Percentiles rank a stretch among this genome's conserved stretches.
These are phyloP conservation scores for Hedya salicella DNA, from an alignment of 2,888 invertebrate species.

Conservation along the genomic window DNA sequence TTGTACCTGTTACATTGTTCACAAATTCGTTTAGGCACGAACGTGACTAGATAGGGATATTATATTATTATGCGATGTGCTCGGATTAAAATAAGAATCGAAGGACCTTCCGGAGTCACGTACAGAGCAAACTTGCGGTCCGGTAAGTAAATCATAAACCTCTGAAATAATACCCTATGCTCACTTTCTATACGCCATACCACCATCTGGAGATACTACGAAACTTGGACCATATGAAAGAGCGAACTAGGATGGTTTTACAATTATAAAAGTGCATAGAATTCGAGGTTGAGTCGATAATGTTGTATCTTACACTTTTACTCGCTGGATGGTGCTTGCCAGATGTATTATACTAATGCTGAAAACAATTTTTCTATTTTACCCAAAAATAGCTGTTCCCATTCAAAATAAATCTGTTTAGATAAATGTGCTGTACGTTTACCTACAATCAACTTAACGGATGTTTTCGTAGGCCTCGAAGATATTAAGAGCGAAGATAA, in stretches of 20 bases:
- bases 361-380: conserved; percentile 11
- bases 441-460: not conserved
- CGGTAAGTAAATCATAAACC: conserved; percentile 50
- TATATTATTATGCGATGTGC: conserved; percentile 24
- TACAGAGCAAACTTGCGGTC: conserved; percentile 49
- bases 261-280: not conserved
- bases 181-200: not conserved
- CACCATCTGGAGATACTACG: not conserved
- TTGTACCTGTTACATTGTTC: conserved; percentile 10
- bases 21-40: conserved; percentile 7
- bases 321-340: not conserved
- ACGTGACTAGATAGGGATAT: conserved; percentile 12
- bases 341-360: conserved; percentile 2
- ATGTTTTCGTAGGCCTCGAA: not conserved
- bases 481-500: no score
- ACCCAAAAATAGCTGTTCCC: not conserved
- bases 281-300: not conserved
- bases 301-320: not conserved
- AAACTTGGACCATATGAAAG: not conserved
- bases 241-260: not conserved
- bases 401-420: not conserved
- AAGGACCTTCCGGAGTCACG: conserved; percentile 42
- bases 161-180: conserved; percentile 50
- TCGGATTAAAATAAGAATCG: conserved; percentile 36
- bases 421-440: conserved; percentile 11